phyloP scores from a whole-genome alignment of 2,113 vertebrate species.

The Isichthys henryi region DNA sequence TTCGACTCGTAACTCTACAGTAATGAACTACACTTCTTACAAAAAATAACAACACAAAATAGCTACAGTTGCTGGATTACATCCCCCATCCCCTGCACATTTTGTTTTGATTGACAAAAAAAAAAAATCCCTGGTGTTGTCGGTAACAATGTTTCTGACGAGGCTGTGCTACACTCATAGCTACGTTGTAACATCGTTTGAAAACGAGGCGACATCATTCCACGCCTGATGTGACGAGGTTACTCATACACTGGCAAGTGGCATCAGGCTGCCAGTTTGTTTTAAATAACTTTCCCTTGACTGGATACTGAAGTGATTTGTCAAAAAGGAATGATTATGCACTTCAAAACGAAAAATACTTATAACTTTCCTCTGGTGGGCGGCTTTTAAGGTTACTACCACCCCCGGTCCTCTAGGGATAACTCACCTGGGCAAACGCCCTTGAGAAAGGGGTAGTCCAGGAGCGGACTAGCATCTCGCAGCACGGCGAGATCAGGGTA shows the following conservation, averaged over 20 bases:
- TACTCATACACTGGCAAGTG: background rate
- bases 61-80: background rate
- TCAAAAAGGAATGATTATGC: background rate
- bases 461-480: constrained; percentile 57
- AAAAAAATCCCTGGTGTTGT: background rate
- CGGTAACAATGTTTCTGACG: background rate
- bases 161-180: background rate
- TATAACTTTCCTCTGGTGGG: background rate
- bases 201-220: background rate
- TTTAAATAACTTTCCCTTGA: background rate
- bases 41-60: background rate
- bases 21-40: too few relatives aligned
- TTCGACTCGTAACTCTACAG: background rate
- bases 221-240: background rate
- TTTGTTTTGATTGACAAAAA: background rate
- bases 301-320: background rate
- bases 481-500: constrained; percentile 62
- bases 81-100: background rate
- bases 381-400: background rate
- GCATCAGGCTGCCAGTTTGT: background rate
- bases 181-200: background rate
- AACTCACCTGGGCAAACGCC: constrained; percentile 63
- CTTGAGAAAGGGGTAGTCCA: constrained; percentile 60
- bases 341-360: too few relatives aligned
- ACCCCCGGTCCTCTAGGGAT: background rate